These are phyloP conservation scores for Temnothorax ravouxi DNA, from an alignment of 2,888 invertebrate genomes.

Conservation along the genomic window DNA sequence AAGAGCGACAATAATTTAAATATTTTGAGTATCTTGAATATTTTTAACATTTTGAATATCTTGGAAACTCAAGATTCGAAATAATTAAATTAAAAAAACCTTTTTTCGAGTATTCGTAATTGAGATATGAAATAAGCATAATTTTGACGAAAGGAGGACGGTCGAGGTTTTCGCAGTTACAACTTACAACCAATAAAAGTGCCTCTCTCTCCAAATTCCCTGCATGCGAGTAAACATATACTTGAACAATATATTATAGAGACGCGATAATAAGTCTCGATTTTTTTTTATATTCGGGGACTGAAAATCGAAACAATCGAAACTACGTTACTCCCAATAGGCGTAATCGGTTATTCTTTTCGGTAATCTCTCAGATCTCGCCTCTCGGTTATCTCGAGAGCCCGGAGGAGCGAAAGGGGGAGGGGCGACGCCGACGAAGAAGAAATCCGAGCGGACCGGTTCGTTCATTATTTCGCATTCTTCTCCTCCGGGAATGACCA, in stretches of 20 bases:
- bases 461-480: conserved; percentile 81
- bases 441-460: conserved; percentile 51
- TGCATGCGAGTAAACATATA: background rate
- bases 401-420: background rate
- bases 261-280: background rate
- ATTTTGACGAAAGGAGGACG: background rate
- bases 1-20: background rate
- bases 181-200: background rate
- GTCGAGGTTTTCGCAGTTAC: background rate
- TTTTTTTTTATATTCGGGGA: background rate
- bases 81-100: no score
- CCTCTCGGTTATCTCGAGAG: background rate
- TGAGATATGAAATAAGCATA: background rate
- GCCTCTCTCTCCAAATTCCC: background rate
- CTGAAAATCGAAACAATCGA: background rate
- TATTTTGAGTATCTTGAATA: background rate
- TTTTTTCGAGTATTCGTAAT: no score
- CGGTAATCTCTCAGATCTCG: conserved; percentile 13
- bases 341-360: background rate
- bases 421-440: background rate
- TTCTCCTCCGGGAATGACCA: conserved; percentile 62
- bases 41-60: background rate
- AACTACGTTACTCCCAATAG: background rate
- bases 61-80: background rate
- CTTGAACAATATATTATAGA: background rate